Evolutionary conservation across 1,140 invertebrate species (phyloP).

Genomic region (Pectinophora gossypiella): DNA sequence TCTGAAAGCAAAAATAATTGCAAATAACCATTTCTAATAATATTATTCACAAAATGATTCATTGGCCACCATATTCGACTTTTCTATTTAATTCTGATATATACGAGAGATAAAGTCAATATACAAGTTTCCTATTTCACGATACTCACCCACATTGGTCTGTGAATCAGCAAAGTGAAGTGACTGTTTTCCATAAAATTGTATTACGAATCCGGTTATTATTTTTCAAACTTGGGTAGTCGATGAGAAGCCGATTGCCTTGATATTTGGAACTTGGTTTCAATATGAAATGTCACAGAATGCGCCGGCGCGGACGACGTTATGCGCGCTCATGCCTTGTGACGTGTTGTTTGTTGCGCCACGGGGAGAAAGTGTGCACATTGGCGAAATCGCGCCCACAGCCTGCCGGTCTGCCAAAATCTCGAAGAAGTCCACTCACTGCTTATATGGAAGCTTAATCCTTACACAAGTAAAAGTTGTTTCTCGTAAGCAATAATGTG

Average conservation of each 20-base stretch:
- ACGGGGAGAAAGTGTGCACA: slow-evolving; percentile 58
- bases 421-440: slow-evolving; percentile 40
- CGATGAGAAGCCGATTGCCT: slow-evolving; percentile 37
- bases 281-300: slow-evolving; percentile 48
- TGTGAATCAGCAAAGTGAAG: slow-evolving; percentile 61
- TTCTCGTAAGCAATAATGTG: slow-evolving; percentile 24
- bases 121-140: slow-evolving; percentile 60
- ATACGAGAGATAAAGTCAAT: neutral
- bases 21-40: neutral
- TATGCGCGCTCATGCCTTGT: slow-evolving; percentile 15
- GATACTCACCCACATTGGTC: slow-evolving; percentile 38
- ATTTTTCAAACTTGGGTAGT: slow-evolving; percentile 29
- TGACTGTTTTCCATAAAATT: slow-evolving; percentile 27
- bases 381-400: slow-evolving; percentile 71
- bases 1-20: neutral
- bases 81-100: neutral
- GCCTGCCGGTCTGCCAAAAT: slow-evolving; percentile 62
- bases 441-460: slow-evolving; percentile 42
- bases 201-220: slow-evolving; percentile 29
- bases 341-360: slow-evolving; percentile 37
- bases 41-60: neutral
- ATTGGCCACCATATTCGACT: neutral
- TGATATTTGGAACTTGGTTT: slow-evolving; percentile 52
- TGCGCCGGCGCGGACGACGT: too few species aligned
- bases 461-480: slow-evolving; percentile 50